These are phyloP conservation scores for Nasonia oneida DNA, from an alignment of 2,888 invertebrate species.

Conservation along the genomic window DNA sequence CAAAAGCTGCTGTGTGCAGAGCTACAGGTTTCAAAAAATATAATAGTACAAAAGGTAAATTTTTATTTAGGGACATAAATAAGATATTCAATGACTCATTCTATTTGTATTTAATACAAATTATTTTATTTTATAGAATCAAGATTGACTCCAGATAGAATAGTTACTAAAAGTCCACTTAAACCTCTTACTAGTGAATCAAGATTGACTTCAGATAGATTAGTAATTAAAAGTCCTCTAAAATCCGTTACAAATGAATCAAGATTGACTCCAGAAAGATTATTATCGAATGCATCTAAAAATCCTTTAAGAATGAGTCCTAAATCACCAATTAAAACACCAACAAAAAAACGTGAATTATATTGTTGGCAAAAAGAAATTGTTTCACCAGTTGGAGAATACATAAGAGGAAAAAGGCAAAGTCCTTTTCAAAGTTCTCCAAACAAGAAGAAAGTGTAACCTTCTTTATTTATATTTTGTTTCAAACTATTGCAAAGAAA, in stretches of 20 bases:
- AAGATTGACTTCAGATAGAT: not conserved
- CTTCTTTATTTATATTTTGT: not conserved
- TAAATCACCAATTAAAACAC: constrained; percentile 46
- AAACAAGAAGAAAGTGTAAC: constrained; percentile 52
- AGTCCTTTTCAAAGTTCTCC: constrained; percentile 61
- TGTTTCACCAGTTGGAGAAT: constrained; percentile 64
- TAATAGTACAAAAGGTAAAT: constrained; percentile 27
- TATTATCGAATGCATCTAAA: constrained; percentile 36
- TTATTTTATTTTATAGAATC: constrained; percentile 9
- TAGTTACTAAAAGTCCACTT: not conserved
- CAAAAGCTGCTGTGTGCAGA: not conserved
- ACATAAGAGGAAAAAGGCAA: constrained; percentile 62
- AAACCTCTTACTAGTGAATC: not conserved
- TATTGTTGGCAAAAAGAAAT: constrained; percentile 60
- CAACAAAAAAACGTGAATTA: constrained; percentile 32
- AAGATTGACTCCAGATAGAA: constrained; percentile 16
- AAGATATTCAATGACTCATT: not conserved
- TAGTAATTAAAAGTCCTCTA: constrained; percentile 29
- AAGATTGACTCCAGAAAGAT: constrained; percentile 48
- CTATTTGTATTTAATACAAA: not conserved
- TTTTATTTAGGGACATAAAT: not conserved
- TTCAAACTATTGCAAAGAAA: not conserved
- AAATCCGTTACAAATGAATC: not conserved
- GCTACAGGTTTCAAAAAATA: constrained; percentile 2
- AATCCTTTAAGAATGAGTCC: constrained; percentile 35